A percentile compares a stretch with the other conserved stretches of the same genome.
Conservation (phyloP, 2,113 vertebrate species). For the Trematocara zebra region DNA sequence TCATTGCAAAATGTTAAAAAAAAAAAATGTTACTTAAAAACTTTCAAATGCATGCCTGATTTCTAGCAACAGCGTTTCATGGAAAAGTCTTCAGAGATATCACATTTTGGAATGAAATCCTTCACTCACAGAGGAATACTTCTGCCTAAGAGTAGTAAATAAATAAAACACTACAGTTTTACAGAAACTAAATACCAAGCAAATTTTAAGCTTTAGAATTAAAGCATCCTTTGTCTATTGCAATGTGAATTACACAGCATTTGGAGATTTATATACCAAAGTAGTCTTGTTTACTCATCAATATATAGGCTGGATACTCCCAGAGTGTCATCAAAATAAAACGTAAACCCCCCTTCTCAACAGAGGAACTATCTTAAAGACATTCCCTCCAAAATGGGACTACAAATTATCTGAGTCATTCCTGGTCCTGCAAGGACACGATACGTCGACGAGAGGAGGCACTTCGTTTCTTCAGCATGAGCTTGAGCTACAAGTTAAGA, state of each 20-base stretch:
- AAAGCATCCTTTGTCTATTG: constrained; percentile 14
- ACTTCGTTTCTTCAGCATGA: constrained; percentile 82
- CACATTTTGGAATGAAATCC: neutral
- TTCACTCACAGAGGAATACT: neutral
- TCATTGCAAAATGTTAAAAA: neutral
- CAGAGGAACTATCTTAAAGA: constrained; percentile 26
- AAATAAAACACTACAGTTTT: neutral
- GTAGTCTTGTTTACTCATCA: neutral
- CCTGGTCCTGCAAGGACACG: constrained; percentile 77
- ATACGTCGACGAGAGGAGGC: constrained; percentile 72
- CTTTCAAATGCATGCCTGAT: neutral
- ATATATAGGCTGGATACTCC: constrained; percentile 7
- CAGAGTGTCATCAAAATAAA: constrained; percentile 31
- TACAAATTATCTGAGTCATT: constrained; percentile 71
- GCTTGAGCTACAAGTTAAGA: constrained; percentile 75
- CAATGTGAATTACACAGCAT: constrained; percentile 25
- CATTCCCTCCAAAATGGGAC: constrained; percentile 54
- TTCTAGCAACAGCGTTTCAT: neutral
- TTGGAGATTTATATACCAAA: neutral
- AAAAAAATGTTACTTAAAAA: neutral
- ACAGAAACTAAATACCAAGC: neutral
- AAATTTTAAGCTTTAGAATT: neutral
- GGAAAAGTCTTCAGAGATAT: neutral
- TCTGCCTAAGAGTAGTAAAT: neutral
- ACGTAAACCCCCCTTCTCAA: constrained; percentile 32